Evolutionary conservation across 2,888 invertebrate genomes (phyloP).

Genomic region (Eupithecia abbreviata): DNA sequence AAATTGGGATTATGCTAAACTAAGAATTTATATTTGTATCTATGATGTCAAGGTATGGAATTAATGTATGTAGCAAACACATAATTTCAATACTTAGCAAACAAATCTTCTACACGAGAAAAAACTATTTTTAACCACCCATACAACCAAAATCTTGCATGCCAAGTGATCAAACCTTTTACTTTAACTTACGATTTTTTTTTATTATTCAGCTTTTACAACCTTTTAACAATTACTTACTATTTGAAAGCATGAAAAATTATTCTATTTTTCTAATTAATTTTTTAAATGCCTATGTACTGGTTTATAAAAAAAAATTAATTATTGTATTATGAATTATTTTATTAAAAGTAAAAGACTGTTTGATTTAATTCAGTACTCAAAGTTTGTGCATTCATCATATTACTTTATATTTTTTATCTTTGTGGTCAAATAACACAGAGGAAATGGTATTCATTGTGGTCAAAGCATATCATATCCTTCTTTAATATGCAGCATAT

Average conservation of each 20-base stretch:
- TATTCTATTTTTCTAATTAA: not conserved
- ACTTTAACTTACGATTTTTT: not conserved
- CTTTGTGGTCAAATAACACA: not conserved
- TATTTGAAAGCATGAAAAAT: not conserved
- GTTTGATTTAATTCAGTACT: not conserved
- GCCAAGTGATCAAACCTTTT: not conserved
- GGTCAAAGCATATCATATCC: slow-evolving; percentile 26
- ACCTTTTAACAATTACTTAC: no score
- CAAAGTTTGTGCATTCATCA: not conserved
- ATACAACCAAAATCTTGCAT: not conserved
- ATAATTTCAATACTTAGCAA: no score
- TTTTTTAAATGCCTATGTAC: no score
- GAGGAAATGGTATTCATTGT: slow-evolving; percentile 12
- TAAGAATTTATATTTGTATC: not conserved
- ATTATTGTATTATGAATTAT: not conserved
- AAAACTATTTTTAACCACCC: not conserved
- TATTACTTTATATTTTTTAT: not conserved
- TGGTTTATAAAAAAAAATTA: no score
- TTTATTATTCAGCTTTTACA: no score
- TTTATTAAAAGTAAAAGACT: not conserved
- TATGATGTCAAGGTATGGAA: not conserved
- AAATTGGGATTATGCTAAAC: not conserved
- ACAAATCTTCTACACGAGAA: not conserved
- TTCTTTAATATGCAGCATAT: slow-evolving; percentile 23
- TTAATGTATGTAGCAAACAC: not conserved